Evolutionary conservation across 2,113 vertebrate genomes (phyloP), one percentile per base, ranked within the genome.

Genomic region (Geococcyx californianus): DNA sequence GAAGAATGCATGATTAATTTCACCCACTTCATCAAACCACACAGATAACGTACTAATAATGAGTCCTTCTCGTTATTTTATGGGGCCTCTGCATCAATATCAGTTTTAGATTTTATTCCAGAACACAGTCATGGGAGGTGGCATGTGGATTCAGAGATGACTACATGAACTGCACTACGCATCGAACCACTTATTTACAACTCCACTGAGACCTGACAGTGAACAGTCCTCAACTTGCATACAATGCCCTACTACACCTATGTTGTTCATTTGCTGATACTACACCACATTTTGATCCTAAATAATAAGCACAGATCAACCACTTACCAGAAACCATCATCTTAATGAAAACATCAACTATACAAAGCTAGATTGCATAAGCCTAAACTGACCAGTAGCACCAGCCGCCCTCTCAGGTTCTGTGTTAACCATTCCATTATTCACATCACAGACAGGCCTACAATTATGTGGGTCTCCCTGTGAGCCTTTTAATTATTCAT

Each of bases 401-500:
- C 36, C 67, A 66, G 59, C 55, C 51, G 34, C 19, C 7, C 59
- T 92, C 36, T 12, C 28, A 1, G 0, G n/a, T 17, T 31, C 58
- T 58, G 34, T 13, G 3, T 28, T 66, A 54, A 80, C 52, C 11
- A 3, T 28, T 26, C 45, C 83, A 83, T 80, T 59, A 88, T 12
- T 74, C 45, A 45, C 23, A 51, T 16, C 67, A 26, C 74, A 78
- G 82, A 73, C 42, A 92, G 51, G 75, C 45, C 64, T 75, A 26
- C 84, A 80, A 94, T 94, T 96, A 94, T 1, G 0, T 5, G 58
- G 58, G 16, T 56, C 67, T 91, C 62, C 49, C 31, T 5, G 9
- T 4, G 11, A 94, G 38, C 34, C 80, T 84, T 85, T 88, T 93
- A 90, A 96, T 92, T 93, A 93, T 23, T 62, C 36, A 38, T 25